These are phyloP conservation scores for Turdus rufiventris DNA, from an alignment of 2,113 vertebrate species.

Conservation along the genomic window DNA sequence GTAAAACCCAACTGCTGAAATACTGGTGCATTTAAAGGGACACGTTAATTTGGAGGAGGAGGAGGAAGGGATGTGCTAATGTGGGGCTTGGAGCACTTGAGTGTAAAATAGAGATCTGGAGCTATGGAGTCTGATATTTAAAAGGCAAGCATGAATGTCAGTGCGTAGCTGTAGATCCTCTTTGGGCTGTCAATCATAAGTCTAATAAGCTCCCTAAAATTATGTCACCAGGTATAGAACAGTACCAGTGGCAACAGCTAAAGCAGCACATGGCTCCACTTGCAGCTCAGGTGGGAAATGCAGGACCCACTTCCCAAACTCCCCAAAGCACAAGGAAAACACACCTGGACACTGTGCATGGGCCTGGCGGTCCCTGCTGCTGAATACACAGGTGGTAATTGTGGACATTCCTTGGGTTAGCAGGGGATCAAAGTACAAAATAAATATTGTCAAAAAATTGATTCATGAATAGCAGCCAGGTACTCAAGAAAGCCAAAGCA, in stretches of 20 bases:
- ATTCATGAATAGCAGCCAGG: neutral
- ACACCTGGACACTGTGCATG: rapidly evolving
- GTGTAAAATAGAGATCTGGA: slow-evolving; percentile 68
- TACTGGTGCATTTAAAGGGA: slow-evolving; percentile 1
- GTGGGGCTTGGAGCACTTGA: slow-evolving; percentile 53
- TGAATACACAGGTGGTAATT: neutral
- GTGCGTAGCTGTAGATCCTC: slow-evolving; percentile 66
- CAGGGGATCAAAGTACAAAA: neutral
- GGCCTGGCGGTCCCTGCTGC: neutral
- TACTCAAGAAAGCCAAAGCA: neutral
- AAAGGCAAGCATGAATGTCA: slow-evolving; percentile 79
- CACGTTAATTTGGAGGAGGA: neutral
- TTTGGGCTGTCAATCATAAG: slow-evolving; percentile 73
- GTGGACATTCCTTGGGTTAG: neutral
- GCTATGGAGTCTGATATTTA: slow-evolving; percentile 62
- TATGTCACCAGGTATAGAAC: slow-evolving; percentile 39
- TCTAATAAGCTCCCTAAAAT: slow-evolving; percentile 79
- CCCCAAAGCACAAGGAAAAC: neutral
- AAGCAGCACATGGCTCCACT: neutral
- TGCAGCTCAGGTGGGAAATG: neutral
- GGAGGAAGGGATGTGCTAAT: slow-evolving; percentile 36
- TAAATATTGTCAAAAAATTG: neutral
- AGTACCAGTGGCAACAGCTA: neutral
- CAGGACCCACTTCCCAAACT: neutral
- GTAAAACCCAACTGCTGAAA: neutral